Evolutionary conservation across 1,140 invertebrate species (phyloP), one percentile per base, ranked within the genome.

Genomic region (Hermetia illucens): DNA sequence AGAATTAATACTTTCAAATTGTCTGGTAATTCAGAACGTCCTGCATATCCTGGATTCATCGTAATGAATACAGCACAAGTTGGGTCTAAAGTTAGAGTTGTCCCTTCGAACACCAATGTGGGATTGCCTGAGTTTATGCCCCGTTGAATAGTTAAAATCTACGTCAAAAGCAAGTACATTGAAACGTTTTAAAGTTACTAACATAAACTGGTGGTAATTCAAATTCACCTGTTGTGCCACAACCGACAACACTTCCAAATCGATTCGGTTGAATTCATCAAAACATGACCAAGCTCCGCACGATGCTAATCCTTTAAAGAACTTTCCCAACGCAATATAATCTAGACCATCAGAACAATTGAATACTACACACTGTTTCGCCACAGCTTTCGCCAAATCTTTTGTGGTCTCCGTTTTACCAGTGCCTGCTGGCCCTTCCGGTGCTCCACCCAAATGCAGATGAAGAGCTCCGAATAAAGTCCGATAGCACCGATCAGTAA

Each of bases 241-340:
- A 2, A 96, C 90, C 0, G 91, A 97, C 20, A 95, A 55, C 25
- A 95, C 91, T 61, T 85, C 82, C 21, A 85, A 53, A 51, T 85
- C 80, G 42, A 86, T 85, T 9, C 82, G 71, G 54, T 86, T 84
- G 58, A 97, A 96, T 62, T 97, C 92, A 53, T 97, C 92, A 55
- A 98, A 95, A 61, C 92, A 97, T 0, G 89, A 87, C 91, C 91
- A 96, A 1, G 92, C 90, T 6, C 93, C 93, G 51, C 87, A 91
- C 1, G 90, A 88, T 3, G 90, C 88, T 27, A 96, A 62, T 41
- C 92, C 92, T 80, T 95, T 96, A 51, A 97, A 93, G 65, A 96
- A 95, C 65, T 95, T 96, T 44, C 91, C 91, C 13, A 96, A 62
- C 3, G 88, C 86, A 43, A 92, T 77, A 50, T 92, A 94, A 63